Evolutionary conservation across 30 jellyfish, hydroid and myxozoan species (phyloP), one percentile per base, ranked within the genome.

Genomic region (Nemopilema nomurai): DNA sequence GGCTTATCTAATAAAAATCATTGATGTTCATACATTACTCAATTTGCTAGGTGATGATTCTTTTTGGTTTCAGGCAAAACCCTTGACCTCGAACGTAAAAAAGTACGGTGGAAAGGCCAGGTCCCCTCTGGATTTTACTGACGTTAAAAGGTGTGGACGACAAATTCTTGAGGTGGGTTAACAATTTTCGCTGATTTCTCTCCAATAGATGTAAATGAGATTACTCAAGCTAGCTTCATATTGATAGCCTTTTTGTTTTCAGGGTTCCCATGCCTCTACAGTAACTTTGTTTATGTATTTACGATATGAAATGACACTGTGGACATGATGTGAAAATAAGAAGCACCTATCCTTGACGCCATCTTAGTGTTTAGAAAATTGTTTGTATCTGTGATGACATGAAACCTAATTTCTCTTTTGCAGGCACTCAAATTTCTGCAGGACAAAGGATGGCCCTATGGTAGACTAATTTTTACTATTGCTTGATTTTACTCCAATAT

Each of bases 401-500:
- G 57, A 41, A 41, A 6, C 9, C 13, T 41, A 41, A 3, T 6
- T 78, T 24, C 21, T 30, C 25, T 18, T 53, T 66, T 19, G 0
- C 52, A 89, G 94, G 97, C 97, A 21, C 81, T 94, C 51, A 94
- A 90, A 73, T 94, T 94, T 74, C 79, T 94, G 25, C 91, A 84
- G 28, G 99, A 94, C 83, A 90, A 85, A 84, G 92, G 96, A 62
- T 94, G 96, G 92, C 97, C 99, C 7, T 94, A 89, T 70, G 99
- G 99, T 94, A 85, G 28, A 79, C 64, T 28, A 27, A 18, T 7
- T 20, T 69, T 50, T 16, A 0, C 23, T 29, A 32, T 74, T 73
- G 65, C 30, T 21, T 76, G 41, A 64, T 30, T 0, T n/a, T n/a
- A n/a, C n/a, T n/a, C n/a, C n/a, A 1, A 17, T 28, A 27, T 29